These are phyloP conservation scores for Pipa parva DNA, from an alignment of 2,113 vertebrate genomes.

Conservation along the genomic window DNA sequence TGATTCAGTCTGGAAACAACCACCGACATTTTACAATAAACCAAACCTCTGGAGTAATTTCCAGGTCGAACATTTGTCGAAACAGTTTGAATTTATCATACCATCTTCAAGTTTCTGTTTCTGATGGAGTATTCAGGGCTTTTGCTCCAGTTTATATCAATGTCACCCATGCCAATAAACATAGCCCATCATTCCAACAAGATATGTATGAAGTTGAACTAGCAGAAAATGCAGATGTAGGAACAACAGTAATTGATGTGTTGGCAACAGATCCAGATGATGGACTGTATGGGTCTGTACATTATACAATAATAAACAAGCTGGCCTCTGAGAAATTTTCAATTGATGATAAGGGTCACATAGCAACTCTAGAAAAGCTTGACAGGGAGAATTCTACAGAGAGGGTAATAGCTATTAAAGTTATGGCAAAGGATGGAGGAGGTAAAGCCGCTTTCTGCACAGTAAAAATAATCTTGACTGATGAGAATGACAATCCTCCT, in stretches of 20 bases:
- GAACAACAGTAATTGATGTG: constrained; percentile 89
- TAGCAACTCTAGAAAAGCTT: constrained; percentile 79
- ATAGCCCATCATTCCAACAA: constrained; percentile 83
- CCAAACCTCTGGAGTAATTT: constrained; percentile 87
- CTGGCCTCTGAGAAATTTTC: constrained; percentile 87
- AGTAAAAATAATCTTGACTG: constrained; percentile 91
- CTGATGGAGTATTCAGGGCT: constrained; percentile 88
- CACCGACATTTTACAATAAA: constrained; percentile 88
- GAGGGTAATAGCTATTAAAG: constrained; percentile 88
- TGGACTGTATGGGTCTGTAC: constrained; percentile 83
- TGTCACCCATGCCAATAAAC: constrained; percentile 84
- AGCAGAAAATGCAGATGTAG: constrained; percentile 86
- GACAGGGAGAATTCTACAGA: constrained; percentile 91
- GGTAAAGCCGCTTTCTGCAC: constrained; percentile 92
- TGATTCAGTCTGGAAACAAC: constrained; percentile 89
- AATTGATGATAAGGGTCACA: constrained; percentile 75
- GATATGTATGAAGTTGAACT: constrained; percentile 86
- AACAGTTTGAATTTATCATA: constrained; percentile 82
- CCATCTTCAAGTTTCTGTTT: constrained; percentile 82
- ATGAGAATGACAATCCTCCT: constrained; percentile 93
- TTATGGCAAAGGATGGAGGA: constrained; percentile 92
- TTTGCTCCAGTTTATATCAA: constrained; percentile 89
- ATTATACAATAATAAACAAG: constrained; percentile 96
- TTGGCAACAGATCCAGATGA: constrained; percentile 85
- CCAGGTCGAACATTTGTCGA: constrained; percentile 85